These are phyloP conservation scores for Malurus splendens DNA, from an alignment of 2,797 vertebrate genomes.

Conservation along the genomic window DNA sequence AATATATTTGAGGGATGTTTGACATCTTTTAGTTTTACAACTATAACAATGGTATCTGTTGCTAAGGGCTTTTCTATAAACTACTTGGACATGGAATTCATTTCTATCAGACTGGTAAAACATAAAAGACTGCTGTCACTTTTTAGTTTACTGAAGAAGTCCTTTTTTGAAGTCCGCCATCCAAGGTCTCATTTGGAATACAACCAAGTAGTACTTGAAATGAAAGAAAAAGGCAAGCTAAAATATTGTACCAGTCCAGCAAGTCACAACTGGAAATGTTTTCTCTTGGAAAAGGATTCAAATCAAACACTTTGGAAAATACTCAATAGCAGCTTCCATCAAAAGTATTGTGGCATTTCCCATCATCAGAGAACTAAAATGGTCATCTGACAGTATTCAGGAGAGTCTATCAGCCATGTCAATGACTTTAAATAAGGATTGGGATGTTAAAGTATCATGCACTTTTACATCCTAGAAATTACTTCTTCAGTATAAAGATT, in stretches of 20 bases:
- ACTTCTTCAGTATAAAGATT: not conserved
- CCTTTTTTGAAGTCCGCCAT: not conserved
- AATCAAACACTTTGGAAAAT: not conserved
- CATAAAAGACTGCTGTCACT: not conserved
- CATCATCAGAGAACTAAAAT: not conserved
- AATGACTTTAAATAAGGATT: not conserved
- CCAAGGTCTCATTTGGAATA: not conserved
- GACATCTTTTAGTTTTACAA: not conserved
- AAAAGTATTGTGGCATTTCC: not conserved
- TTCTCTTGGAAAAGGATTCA: not conserved
- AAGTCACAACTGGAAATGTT: not conserved
- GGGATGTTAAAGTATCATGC: not conserved
- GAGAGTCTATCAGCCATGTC: not conserved
- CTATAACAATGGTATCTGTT: not conserved
- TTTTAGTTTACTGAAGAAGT: not conserved
- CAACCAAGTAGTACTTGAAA: not conserved
- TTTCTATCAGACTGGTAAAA: not conserved
- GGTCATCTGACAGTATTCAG: not conserved
- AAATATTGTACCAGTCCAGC: not conserved
- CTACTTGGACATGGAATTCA: not conserved
- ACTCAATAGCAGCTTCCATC: not conserved
- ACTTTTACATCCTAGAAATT: not conserved
- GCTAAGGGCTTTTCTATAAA: not conserved
- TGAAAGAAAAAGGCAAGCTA: not conserved
- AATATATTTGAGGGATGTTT: not conserved